Evolutionary conservation across 2,113 vertebrate species (phyloP).

Genomic region (human): DNA sequence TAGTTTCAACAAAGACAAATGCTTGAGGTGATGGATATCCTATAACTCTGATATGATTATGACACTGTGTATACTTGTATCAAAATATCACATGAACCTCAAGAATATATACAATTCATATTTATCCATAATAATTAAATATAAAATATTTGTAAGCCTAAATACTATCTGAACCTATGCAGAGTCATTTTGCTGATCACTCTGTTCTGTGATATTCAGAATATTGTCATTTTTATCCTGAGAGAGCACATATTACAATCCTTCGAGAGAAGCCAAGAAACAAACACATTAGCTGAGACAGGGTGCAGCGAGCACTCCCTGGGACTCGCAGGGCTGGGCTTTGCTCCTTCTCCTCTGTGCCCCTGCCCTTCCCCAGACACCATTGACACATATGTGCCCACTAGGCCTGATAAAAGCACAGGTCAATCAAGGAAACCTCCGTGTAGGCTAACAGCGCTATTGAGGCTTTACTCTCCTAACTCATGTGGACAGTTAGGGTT

Average conservation of each 20-base stretch:
- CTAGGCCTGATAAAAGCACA: rapidly evolving
- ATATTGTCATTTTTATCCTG: background rate
- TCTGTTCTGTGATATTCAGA: background rate
- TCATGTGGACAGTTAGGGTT: background rate
- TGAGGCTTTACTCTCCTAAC: background rate
- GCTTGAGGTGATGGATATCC: background rate
- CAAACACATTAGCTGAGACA: background rate
- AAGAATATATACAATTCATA: background rate
- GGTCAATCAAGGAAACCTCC: background rate
- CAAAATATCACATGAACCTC: background rate
- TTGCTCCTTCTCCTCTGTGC: background rate
- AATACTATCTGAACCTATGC: background rate
- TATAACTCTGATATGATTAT: background rate
- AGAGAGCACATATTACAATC: background rate
- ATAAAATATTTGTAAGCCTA: background rate
- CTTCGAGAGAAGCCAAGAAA: background rate
- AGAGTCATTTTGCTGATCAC: background rate
- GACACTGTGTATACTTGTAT: background rate
- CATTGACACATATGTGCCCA: rapidly evolving
- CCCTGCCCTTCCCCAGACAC: background rate
- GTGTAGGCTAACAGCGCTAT: rapidly evolving
- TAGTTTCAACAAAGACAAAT: background rate
- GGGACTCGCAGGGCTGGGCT: background rate
- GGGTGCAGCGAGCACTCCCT: background rate
- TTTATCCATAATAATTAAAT: background rate